Base-by-base conservation (phyloP, 1,140 invertebrate genomes). In the Frieseomelitta varia region DNA sequence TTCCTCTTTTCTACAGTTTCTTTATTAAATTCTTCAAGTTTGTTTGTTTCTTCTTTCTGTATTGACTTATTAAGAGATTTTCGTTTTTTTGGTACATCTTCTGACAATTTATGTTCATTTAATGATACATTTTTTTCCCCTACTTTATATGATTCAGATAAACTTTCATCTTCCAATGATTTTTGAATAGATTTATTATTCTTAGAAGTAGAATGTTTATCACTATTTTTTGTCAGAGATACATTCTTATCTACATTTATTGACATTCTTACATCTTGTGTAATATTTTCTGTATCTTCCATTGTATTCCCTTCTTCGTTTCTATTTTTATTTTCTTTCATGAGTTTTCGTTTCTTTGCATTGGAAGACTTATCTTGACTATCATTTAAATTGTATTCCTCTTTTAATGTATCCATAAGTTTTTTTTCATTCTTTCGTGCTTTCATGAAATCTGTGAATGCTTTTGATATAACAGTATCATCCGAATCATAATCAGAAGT, bases 401-500 rank as follows among this genome's bases (percentile, higher is more conserved):
- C 55, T 34, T 53, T 4, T 53, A 30, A 12, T n/a, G 2, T 11
- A 17, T 56, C 6, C 3, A 17, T 56, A 19, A 11, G 0, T 24
- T 21, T 39, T 53, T 55, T 27, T 71, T 51, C 15, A 67, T 24
- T 14, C 21, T n/a, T 71, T n/a, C 69, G 14, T 58, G 6, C 17
- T 61, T 58, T 56, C 6, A 27, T 21, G 1, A 27, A 51, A 65
- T 88, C 79, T n/a, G 2, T 27, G 21, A 15, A n/a, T 6, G 21
- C 75, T 56, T 85, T 79, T n/a, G 84, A 76, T 39, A 90, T 34
- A 14, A 91, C 56, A 1, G 88, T 90, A 61, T 92, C 90, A 53
- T 91, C 88, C 6, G 88, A 90, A 84, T 92, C 90, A 69, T 85
- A 88, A 78, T 89, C 85, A 6, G 51, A 87, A 12, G 30, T 34